Evolutionary conservation across 2,113 vertebrate species (phyloP).

Genomic region (Henicopernis longicauda): DNA sequence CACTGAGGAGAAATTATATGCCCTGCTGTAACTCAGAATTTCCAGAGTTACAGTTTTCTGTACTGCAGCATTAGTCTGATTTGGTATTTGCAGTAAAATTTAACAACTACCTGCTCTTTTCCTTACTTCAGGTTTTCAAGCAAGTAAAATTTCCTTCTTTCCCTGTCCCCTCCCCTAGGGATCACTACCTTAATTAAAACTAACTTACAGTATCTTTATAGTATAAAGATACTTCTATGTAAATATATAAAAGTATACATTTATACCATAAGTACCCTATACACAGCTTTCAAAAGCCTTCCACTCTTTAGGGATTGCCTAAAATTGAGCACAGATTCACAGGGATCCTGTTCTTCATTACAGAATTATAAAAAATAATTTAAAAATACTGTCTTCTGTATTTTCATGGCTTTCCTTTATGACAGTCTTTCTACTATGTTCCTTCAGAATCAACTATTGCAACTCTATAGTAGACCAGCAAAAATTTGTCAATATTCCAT

Average conservation of each 20-base stretch:
- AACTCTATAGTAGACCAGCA: background rate
- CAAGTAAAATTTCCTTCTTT: background rate
- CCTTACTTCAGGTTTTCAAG: background rate
- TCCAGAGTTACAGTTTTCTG: background rate
- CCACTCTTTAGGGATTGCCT: background rate
- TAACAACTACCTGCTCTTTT: background rate
- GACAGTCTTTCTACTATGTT: background rate
- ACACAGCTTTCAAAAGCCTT: background rate
- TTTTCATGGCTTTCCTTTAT: background rate
- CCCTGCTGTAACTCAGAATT: background rate
- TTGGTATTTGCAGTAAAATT: background rate
- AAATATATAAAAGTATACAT: background rate
- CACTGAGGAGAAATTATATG: background rate
- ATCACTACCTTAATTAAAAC: background rate
- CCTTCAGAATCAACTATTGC: background rate
- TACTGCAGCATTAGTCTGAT: background rate
- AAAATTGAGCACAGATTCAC: background rate
- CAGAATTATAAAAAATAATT: background rate
- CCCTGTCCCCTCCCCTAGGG: background rate
- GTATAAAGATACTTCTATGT: background rate
- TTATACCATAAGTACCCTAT: background rate
- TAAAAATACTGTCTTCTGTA: fast-evolving
- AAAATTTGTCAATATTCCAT: background rate
- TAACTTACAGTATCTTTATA: background rate
- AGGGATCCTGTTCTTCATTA: background rate